phyloP scores from a whole-genome alignment of 2,888 invertebrate genomes.

The Hirudinaria manillensis region DNA sequence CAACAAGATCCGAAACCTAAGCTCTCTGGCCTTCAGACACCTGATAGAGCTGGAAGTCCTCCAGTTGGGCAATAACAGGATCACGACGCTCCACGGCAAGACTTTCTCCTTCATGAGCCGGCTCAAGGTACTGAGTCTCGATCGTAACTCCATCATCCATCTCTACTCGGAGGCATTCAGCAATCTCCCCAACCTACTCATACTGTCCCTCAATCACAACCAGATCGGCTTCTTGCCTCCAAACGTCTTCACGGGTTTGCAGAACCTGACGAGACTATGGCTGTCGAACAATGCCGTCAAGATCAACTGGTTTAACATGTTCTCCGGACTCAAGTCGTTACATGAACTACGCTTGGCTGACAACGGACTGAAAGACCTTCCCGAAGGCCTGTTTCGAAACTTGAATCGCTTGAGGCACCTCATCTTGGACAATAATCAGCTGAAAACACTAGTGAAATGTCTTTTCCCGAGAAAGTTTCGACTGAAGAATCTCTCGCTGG shows the following conservation, averaged over 20 bases:
- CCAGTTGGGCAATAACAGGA: constrained; percentile 38
- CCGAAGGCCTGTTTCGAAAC: constrained; percentile 34
- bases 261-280: constrained; percentile 35
- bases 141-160: constrained; percentile 37
- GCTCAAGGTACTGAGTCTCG: constrained; percentile 38
- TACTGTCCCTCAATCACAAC: constrained; percentile 37
- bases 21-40: constrained; percentile 36
- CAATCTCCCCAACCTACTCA: constrained; percentile 34
- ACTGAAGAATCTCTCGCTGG: constrained; percentile 37
- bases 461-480: constrained; percentile 31
- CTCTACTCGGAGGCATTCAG: constrained; percentile 36
- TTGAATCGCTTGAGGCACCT: constrained; percentile 34
- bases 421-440: constrained; percentile 37
- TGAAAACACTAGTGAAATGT: constrained; percentile 34
- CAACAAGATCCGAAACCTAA: constrained; percentile 36
- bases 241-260: constrained; percentile 34
- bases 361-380: constrained; percentile 36
- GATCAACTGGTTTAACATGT: constrained; percentile 34
- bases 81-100: constrained; percentile 34
- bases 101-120: constrained; percentile 36
- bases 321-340: constrained; percentile 34
- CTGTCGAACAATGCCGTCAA: constrained; percentile 38
- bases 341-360: constrained; percentile 36
- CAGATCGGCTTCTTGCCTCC: constrained; percentile 35
- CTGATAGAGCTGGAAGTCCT: constrained; percentile 37